Conservation (phyloP, 1,140 invertebrate genomes). For the Cardiocondyla obscurior region DNA sequence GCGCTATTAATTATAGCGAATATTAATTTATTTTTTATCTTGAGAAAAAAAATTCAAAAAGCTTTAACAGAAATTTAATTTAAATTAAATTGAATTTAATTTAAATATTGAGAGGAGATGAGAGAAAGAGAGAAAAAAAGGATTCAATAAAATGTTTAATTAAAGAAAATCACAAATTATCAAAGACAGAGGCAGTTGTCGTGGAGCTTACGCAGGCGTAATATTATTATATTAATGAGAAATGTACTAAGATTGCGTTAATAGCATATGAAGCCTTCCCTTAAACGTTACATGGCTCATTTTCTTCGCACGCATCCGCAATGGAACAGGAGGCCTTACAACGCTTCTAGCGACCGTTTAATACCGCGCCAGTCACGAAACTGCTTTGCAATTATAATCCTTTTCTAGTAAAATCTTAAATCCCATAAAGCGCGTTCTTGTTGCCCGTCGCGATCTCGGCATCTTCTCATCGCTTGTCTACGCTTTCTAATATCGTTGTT, state of each 20-base stretch:
- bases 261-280: not conserved
- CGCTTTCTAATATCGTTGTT: not conserved
- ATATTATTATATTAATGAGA: conserved; percentile 29
- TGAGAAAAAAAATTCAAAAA: too few species aligned
- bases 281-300: not conserved
- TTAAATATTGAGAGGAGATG: not conserved
- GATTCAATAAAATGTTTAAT: not conserved
- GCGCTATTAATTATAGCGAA: not conserved
- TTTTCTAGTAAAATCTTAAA: conserved; percentile 60
- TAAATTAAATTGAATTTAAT: not conserved
- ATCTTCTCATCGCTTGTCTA: conserved; percentile 21
- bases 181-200: not conserved
- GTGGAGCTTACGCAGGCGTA: not conserved
- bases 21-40: not conserved
- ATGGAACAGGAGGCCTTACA: not conserved
- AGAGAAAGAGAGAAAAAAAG: too few species aligned
- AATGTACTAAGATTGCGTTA: not conserved
- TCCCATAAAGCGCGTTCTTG: not conserved
- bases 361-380: conserved; percentile 71
- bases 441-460: not conserved
- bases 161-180: not conserved
- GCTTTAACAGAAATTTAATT: not conserved
- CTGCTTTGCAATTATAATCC: conserved; percentile 75
- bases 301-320: not conserved
- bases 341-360: conserved; percentile 59